Conservation (phyloP, 2,113 vertebrate species). For the Hemicordylus capensis region DNA sequence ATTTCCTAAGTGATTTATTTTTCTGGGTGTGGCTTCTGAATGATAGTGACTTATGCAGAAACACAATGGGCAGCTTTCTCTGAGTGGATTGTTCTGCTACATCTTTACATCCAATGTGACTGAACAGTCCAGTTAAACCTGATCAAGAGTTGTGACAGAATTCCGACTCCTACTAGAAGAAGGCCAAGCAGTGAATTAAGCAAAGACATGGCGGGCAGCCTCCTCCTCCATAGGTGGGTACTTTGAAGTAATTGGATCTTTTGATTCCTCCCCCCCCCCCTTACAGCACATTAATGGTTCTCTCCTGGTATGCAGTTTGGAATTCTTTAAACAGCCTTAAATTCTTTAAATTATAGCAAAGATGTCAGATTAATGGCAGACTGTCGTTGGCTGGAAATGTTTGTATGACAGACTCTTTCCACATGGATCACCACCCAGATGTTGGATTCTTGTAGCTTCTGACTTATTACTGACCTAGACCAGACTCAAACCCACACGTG, state of each 20-base stretch:
- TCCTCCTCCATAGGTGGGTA: background rate
- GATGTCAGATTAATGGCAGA: background rate
- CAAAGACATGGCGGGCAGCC: background rate
- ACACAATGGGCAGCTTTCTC: background rate
- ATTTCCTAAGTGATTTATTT: background rate
- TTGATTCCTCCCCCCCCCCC: background rate
- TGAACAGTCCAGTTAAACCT: background rate
- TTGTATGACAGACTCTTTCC: constrained; percentile 42
- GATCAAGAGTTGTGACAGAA: background rate
- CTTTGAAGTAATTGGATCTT: background rate
- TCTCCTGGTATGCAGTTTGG: too few species aligned
- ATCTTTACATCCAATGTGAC: background rate
- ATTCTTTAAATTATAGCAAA: background rate
- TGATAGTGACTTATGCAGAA: background rate
- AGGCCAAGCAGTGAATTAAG: background rate
- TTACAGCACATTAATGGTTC: background rate
- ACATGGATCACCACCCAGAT: constrained; percentile 32
- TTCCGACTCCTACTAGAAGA: background rate
- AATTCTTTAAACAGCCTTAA: rapidly evolving
- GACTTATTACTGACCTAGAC: constrained; percentile 42
- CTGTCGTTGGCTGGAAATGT: rapidly evolving
- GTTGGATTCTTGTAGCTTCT: constrained; percentile 47
- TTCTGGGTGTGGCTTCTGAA: background rate
- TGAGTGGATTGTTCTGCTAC: background rate
- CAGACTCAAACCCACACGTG: constrained; percentile 30